Conservation (phyloP, 2,113 vertebrate species). For the Hoplias malabaricus region DNA sequence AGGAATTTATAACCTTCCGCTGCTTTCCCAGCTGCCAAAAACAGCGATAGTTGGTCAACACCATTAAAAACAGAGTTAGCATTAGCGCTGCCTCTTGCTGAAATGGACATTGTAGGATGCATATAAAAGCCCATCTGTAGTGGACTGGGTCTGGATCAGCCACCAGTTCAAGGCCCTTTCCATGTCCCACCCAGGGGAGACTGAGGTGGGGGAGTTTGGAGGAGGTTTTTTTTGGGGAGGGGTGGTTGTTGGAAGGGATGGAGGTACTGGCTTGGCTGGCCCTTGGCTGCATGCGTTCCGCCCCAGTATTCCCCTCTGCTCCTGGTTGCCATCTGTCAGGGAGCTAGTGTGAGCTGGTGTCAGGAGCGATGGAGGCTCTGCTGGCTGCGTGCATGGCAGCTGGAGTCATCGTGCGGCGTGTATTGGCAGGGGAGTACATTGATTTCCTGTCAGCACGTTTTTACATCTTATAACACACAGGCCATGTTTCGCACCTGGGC, state of each 20-base stretch:
- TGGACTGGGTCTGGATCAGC: constrained; percentile 42
- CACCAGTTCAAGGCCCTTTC: constrained; percentile 48
- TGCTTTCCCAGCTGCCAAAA: constrained; percentile 34
- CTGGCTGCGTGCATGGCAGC: constrained; percentile 41
- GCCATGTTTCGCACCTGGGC: constrained; percentile 28
- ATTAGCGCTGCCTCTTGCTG: constrained; percentile 51
- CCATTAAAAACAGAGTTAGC: constrained; percentile 41
- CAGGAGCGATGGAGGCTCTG: constrained; percentile 26
- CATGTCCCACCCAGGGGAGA: constrained; percentile 64
- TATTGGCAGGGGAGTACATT: constrained; percentile 50
- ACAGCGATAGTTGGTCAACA: constrained; percentile 32
- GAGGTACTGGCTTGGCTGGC: constrained; percentile 7
- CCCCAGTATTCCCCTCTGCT: constrained; percentile 50
- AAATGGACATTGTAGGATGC: constrained; percentile 53
- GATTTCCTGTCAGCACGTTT: constrained; percentile 49
- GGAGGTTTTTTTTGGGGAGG: neutral
- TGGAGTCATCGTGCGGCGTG: constrained; percentile 45
- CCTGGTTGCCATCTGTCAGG: constrained; percentile 51
- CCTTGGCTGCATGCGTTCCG: constrained; percentile 44
- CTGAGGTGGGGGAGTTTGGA: neutral
- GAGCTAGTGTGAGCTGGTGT: constrained; percentile 34
- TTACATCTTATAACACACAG: constrained; percentile 45
- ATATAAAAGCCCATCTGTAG: constrained; percentile 54
- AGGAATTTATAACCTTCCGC: constrained; percentile 6
- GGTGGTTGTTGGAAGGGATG: neutral